Base-by-base conservation (phyloP, 2,113 vertebrate genomes). In the Leiothrix lutea region DNA sequence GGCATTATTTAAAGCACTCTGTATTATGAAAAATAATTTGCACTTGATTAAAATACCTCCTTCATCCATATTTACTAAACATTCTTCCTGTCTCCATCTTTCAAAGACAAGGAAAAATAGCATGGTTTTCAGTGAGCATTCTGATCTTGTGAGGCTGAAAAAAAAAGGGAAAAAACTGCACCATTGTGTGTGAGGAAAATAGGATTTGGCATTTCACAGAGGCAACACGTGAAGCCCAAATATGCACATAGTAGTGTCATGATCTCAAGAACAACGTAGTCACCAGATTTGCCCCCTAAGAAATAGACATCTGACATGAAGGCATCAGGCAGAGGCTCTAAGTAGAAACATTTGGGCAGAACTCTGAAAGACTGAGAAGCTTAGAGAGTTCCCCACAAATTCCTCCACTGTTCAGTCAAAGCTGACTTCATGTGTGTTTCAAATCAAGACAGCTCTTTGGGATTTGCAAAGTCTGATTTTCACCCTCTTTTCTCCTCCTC, bases 171-270 rank as follows among this genome's bases (percentile, higher is more conserved):
- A 29, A 54, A 82, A 73, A 38, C 14, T 58, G 60, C 48, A 64
- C 19, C 2, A 0, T 20, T 70, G 36, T 1, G 0, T 12, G 2
- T 69, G 57, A 92, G 40, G 62, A 81, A 65, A 28, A 53, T 22
- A 23, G 12, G 23, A 58, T n/a, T 22, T 54, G 24, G 24, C 29
- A n/a, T 35, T 80, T 82, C 54, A 53, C 15, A 58, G 45, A 47
- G 53, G 42, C 70, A 61, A 50, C 54, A 69, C 6, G 1, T 73
- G 24, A 75, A 73, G 29, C 40, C 54, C 54, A 33, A 26, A 38
- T 35, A 44, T 38, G 23, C 14, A 4, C 42, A 35, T 26, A 54
- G 5, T 60, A 33, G 26, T 81, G 78, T 85, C 18, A 18, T 73
- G 14, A 79, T 42, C 78, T 71, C 70, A 67, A 36, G 81, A 58